phyloP scores from a whole-genome alignment of 2,113 vertebrate species.

The Thryonomys swinderianus region DNA sequence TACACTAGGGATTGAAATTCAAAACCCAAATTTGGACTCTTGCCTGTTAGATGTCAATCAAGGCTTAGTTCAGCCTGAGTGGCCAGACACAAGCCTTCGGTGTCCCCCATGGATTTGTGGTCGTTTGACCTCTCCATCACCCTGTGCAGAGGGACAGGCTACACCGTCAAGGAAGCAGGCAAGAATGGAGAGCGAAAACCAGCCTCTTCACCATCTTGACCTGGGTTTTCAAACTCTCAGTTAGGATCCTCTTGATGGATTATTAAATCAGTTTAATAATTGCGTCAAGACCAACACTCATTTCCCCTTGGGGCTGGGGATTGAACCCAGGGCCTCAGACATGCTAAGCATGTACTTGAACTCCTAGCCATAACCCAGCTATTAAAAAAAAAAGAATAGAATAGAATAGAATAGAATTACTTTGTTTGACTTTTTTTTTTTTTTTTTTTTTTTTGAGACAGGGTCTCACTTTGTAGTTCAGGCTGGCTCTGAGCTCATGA shows the following conservation, averaged over 20 bases:
- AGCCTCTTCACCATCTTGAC: neutral
- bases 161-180: neutral
- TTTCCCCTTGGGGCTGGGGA: neutral
- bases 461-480: too few relatives aligned
- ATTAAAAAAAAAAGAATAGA: neutral
- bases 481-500: too few relatives aligned
- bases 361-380: too few relatives aligned
- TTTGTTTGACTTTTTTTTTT: neutral
- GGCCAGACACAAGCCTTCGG: neutral
- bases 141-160: neutral
- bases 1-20: conserved; percentile 65
- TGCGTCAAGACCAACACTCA: neutral
- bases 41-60: conserved; percentile 44
- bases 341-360: neutral
- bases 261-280: neutral
- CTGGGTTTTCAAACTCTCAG: neutral
- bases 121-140: neutral
- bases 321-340: neutral
- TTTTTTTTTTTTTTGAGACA: too few relatives aligned
- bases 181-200: neutral
- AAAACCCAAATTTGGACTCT: conserved; percentile 40
- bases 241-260: neutral
- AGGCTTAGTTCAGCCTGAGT: conserved; percentile 42
- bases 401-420: neutral
- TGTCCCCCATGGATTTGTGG: neutral